phyloP scores from a whole-genome alignment of 2,888 invertebrate genomes.

The Epirrhoe tristata region DNA sequence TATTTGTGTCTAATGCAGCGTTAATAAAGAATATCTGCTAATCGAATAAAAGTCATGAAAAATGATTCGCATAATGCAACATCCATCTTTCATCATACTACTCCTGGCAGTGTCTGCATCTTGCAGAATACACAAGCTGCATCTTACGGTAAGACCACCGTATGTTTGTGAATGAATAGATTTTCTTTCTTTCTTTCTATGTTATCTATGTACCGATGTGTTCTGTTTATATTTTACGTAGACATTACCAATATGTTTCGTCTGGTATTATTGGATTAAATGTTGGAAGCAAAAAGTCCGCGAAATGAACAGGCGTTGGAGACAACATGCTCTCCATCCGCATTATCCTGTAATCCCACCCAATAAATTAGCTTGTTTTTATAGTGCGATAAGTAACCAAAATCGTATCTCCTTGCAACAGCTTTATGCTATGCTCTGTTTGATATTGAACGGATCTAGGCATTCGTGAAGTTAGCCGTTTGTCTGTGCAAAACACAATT shows the following conservation, averaged over 20 bases:
- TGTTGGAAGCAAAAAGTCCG: not conserved
- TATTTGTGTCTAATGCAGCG: not conserved
- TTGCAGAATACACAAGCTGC: slow-evolving; percentile 76
- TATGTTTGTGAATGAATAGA: slow-evolving; percentile 9
- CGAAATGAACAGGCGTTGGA: not conserved
- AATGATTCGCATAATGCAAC: slow-evolving; percentile 62
- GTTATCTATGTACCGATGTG: not conserved
- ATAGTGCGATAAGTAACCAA: not conserved
- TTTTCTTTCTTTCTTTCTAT: too few relatives aligned
- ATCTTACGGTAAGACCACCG: slow-evolving; percentile 68
- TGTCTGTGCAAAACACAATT: too few relatives aligned
- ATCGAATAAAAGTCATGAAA: slow-evolving; percentile 59
- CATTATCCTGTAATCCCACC: not conserved
- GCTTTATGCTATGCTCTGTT: not conserved
- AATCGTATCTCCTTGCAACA: not conserved
- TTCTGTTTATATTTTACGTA: not conserved
- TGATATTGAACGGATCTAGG: too few relatives aligned
- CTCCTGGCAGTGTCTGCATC: slow-evolving; percentile 58
- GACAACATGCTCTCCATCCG: not conserved
- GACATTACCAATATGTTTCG: not conserved
- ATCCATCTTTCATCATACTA: slow-evolving; percentile 52
- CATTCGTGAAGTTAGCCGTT: too few relatives aligned
- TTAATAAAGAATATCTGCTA: not conserved
- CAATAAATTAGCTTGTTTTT: not conserved
- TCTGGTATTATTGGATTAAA: not conserved